phyloP scores from a whole-genome alignment of 2,113 vertebrate species.

The Elephantulus edwardii region DNA sequence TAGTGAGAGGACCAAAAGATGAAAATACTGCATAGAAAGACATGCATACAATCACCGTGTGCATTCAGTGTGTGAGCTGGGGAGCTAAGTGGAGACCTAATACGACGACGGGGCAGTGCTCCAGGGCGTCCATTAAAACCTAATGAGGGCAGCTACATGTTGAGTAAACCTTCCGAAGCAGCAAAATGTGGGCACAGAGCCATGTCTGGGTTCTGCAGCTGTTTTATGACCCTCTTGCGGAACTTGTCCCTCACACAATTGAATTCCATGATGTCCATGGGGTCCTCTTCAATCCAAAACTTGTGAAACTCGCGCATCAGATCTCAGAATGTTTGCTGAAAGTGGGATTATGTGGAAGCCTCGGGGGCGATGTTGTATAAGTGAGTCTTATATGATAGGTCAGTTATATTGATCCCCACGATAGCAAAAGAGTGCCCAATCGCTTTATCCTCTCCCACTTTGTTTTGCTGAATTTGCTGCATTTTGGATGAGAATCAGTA shows the following conservation, averaged over 20 bases:
- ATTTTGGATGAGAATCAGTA: too few relatives aligned
- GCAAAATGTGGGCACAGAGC: constrained; percentile 96
- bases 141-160: constrained; percentile 87
- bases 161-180: constrained; percentile 96
- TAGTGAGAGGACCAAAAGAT: constrained; percentile 74
- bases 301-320: constrained; percentile 99
- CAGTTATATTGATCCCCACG: too few relatives aligned
- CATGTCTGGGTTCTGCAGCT: constrained; percentile 96
- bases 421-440: too few relatives aligned
- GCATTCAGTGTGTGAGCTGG: constrained; percentile 89
- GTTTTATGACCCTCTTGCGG: constrained; percentile 91
- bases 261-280: constrained; percentile 99
- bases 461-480: too few relatives aligned
- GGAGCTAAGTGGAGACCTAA: constrained; percentile 84
- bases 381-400: too few relatives aligned
- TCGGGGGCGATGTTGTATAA: too few relatives aligned
- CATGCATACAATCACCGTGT: constrained; percentile 91
- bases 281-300: constrained; percentile 98
- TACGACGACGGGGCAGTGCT: constrained; percentile 87
- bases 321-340: too few relatives aligned
- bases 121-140: constrained; percentile 63
- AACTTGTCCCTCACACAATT: constrained; percentile 96
- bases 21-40: constrained; percentile 86
- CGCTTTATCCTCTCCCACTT: too few relatives aligned
- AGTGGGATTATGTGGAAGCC: too few relatives aligned